Evolutionary conservation across 2,113 vertebrate species (phyloP), one percentile per base, ranked within the genome.

Genomic region (Coracopsis vasa): DNA sequence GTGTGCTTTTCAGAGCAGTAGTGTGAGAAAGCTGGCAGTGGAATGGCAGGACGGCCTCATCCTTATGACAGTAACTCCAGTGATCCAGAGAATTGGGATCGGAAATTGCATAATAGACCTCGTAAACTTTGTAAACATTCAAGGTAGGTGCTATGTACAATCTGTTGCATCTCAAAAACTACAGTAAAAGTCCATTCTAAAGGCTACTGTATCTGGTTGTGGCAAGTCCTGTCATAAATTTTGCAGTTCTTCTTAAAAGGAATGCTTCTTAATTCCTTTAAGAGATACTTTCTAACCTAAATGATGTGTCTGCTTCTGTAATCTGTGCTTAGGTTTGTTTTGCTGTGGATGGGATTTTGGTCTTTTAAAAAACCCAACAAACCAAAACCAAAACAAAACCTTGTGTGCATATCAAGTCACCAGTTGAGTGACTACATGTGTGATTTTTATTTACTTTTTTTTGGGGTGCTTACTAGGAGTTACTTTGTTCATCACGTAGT

Each of bases 41-140:
- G 99, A 98, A 99, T 99, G 99, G 99, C 98, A 98, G 98, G 98
- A 97, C 98, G 98, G 97, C 98, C 98, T 98, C 99, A 98, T 98
- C 98, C 98, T 98, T 99, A 99, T 99, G 99, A 99, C 97, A 99
- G 99, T 98, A 99, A 99, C 98, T 99, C 98, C 98, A 99, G 99
- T 96, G 99, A 99, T 97, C 98, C 98, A 96, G 98, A 99, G 98
- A 99, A 99, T 97, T 99, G 99, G 98, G 98, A 99, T 97, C 98
- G 97, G 97, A 99, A 98, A 98, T 98, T 98, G 95, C 98, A 98
- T 97, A 98, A 98, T 98, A 99, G 98, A 98, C 98, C 99, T 98
- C 98, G 98, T 98, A 99, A 99, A 97, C 98, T 99, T 98, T 99
- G 97, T 98, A 99, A 98, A 96, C 98, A 99, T 97, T 98, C 98